Conservation (phyloP, 1,140 invertebrate genomes). For the Bombyx mori region ASM3026992v2 NC_085112.1:7536001-7536500, state of each 20-base stretch:
- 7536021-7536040: slow-evolving; percentile 7
- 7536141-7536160: too few relatives aligned
- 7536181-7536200: not conserved
- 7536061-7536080: slow-evolving; percentile 6
- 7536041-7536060: slow-evolving; percentile 4
- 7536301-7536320: too few relatives aligned
- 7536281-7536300: too few relatives aligned
- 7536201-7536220: not conserved
- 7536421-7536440: too few relatives aligned
- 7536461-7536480: slow-evolving; percentile 29
- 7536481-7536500: slow-evolving; percentile 21
- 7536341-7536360: too few relatives aligned
- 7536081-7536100: slow-evolving; percentile 5
- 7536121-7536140: too few relatives aligned
- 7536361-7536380: too few relatives aligned
- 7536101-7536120: slow-evolving; percentile 4
- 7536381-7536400: too few relatives aligned
- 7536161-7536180: too few relatives aligned
- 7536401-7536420: too few relatives aligned
- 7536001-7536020: slow-evolving; percentile 1
- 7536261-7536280: too few relatives aligned
- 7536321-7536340: too few relatives aligned
- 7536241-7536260: not conserved
- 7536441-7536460: slow-evolving; percentile 1
- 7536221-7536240: not conserved